These are phyloP conservation scores for Remorina albescens DNA, from an alignment of 2,797 vertebrate genomes.

Conservation along the genomic window DNA sequence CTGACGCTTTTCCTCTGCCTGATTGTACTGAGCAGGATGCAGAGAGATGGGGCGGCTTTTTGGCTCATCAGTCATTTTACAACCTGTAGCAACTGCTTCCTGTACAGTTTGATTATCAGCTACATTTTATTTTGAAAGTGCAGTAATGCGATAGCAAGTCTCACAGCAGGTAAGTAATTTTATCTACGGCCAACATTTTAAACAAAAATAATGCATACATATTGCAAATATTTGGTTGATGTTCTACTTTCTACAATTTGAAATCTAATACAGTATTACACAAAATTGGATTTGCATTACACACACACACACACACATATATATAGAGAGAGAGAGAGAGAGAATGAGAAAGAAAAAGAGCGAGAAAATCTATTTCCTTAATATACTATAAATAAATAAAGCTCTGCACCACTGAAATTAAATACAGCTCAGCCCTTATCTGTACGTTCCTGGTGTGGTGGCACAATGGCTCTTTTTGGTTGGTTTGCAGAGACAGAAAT, in stretches of 20 bases:
- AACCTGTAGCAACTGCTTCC: conserved; percentile 27
- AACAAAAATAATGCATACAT: neutral
- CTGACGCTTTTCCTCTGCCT: conserved; percentile 77
- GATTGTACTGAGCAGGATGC: conserved; percentile 69
- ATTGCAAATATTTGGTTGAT: neutral
- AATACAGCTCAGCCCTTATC: neutral
- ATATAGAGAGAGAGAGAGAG: too few species aligned
- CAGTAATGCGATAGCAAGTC: neutral
- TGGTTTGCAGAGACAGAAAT: neutral
- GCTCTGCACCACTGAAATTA: neutral
- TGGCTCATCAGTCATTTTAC: conserved; percentile 40
- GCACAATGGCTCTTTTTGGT: neutral
- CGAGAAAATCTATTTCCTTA: too few species aligned
- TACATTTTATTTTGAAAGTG: neutral
- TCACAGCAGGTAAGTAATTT: neutral
- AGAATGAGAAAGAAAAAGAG: too few species aligned
- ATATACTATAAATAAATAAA: too few species aligned
- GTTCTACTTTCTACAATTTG: neutral
- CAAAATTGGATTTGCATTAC: neutral
- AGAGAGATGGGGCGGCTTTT: conserved; percentile 20
- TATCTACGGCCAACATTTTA: too few species aligned
- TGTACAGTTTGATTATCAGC: neutral
- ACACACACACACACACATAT: too few species aligned
- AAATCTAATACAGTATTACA: neutral
- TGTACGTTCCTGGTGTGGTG: neutral